These are phyloP conservation scores for Neogale vison DNA, from an alignment of 2,113 vertebrate genomes.

Conservation along the genomic window DNA sequence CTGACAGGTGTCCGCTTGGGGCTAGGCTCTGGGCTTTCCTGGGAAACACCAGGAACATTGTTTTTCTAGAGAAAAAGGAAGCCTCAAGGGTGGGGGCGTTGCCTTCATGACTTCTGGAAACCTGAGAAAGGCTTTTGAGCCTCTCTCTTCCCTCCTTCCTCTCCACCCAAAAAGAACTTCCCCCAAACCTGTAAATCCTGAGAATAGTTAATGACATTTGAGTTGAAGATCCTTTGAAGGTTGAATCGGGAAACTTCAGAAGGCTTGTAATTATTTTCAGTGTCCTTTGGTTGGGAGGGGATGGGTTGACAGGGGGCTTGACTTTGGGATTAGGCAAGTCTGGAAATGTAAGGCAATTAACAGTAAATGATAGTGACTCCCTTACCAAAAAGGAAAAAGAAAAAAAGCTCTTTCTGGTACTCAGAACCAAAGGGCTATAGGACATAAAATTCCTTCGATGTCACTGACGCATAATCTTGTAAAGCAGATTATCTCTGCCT, in stretches of 20 bases:
- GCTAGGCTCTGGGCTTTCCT: not conserved
- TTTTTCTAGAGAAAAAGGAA: not conserved
- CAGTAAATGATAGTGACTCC: not conserved
- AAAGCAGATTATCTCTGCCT: not conserved
- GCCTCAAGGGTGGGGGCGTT: not conserved
- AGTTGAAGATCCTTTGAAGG: not conserved
- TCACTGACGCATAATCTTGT: not conserved
- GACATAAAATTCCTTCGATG: not conserved
- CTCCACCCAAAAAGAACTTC: not conserved
- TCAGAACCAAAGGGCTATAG: not conserved
- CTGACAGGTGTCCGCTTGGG: not conserved
- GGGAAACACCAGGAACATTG: not conserved
- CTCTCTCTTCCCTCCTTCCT: not conserved
- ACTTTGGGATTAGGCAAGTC: not conserved
- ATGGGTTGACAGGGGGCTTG: not conserved
- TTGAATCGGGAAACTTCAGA: not conserved
- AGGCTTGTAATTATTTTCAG: not conserved
- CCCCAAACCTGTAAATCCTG: not conserved
- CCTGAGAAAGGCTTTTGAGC: not conserved
- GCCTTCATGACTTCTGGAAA: not conserved
- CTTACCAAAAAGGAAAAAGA: not conserved
- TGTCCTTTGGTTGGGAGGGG: not conserved
- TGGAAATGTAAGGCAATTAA: not conserved
- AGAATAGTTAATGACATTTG: not conserved
- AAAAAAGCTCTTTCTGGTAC: not conserved